phyloP scores from a whole-genome alignment of 2,888 invertebrate species.

The Mellilla xanthometata region DNA sequence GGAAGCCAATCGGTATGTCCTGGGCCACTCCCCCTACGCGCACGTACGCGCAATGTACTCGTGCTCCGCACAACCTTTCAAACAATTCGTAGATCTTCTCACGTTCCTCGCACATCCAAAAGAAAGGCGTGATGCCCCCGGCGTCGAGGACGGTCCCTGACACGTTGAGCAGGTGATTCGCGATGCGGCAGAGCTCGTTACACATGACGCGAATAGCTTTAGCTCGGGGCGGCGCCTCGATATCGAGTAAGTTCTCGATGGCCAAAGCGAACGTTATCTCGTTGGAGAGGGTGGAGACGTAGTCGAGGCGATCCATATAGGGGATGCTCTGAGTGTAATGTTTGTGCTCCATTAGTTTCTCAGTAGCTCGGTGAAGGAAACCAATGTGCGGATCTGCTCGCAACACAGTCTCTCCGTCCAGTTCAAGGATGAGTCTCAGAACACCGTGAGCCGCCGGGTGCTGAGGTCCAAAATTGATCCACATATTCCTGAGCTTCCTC shows the following conservation, averaged over 20 bases:
- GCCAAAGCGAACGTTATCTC: slow-evolving; percentile 91
- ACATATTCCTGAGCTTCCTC: slow-evolving; percentile 84
- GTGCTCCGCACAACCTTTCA: slow-evolving; percentile 91
- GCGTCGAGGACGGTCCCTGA: slow-evolving; percentile 90
- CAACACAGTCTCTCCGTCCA: slow-evolving; percentile 92
- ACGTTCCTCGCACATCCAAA: slow-evolving; percentile 95
- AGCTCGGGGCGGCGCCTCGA: slow-evolving; percentile 89
- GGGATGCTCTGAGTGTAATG: slow-evolving; percentile 93
- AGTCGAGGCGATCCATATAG: slow-evolving; percentile 94
- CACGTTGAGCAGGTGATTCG: slow-evolving; percentile 91
- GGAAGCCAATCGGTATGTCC: slow-evolving; percentile 83
- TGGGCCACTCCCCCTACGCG: slow-evolving; percentile 91
- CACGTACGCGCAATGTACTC: slow-evolving; percentile 92
- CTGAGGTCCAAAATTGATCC: slow-evolving; percentile 93
- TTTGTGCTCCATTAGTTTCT: slow-evolving; percentile 95
- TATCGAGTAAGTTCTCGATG: slow-evolving; percentile 91
- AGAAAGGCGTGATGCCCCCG: slow-evolving; percentile 94
- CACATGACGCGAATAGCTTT: slow-evolving; percentile 91
- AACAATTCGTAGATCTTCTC: slow-evolving; percentile 94
- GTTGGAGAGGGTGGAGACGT: slow-evolving; percentile 92
- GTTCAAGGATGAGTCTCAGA: slow-evolving; percentile 88
- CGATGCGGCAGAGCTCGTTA: slow-evolving; percentile 88
- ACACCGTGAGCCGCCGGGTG: slow-evolving; percentile 97
- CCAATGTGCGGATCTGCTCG: slow-evolving; percentile 94
- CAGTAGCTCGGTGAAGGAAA: slow-evolving; percentile 93